phyloP scores from a whole-genome alignment of 2,888 invertebrate species.

The Rhopalosiphum nymphaeae region DNA sequence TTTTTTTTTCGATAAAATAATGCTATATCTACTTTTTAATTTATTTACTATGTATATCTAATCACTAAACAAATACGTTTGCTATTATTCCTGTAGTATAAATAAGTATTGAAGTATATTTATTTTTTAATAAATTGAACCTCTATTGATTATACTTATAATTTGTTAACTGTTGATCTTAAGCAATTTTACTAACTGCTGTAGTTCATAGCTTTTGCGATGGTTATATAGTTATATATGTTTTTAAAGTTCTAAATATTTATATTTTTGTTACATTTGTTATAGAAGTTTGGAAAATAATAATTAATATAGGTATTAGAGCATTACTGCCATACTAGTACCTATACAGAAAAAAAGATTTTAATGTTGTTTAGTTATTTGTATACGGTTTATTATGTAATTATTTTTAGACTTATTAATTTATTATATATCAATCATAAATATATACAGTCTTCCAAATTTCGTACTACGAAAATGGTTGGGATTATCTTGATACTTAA shows the following conservation, averaged over 20 bases:
- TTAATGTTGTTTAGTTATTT: background rate
- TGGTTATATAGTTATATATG: background rate
- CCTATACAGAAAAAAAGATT: background rate
- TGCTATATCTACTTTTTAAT: background rate
- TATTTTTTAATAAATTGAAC: background rate
- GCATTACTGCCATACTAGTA: background rate
- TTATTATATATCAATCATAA: background rate
- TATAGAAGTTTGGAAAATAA: background rate
- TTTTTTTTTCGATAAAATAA: background rate
- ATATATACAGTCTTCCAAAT: background rate
- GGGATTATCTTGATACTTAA: background rate
- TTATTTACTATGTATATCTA: background rate
- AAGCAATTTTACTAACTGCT: background rate
- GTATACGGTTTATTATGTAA: background rate
- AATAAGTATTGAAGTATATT: no score
- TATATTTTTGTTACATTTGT: background rate
- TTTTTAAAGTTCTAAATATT: background rate
- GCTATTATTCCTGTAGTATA: no score
- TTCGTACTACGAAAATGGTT: background rate
- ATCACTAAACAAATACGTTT: no score
- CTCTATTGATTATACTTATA: no score
- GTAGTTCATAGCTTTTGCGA: background rate
- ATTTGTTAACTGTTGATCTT: background rate
- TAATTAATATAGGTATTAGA: background rate
- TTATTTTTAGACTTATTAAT: background rate